These are phyloP conservation scores for Bugula neritina DNA, from an alignment of 2,888 invertebrate genomes.

Conservation along the genomic window DNA sequence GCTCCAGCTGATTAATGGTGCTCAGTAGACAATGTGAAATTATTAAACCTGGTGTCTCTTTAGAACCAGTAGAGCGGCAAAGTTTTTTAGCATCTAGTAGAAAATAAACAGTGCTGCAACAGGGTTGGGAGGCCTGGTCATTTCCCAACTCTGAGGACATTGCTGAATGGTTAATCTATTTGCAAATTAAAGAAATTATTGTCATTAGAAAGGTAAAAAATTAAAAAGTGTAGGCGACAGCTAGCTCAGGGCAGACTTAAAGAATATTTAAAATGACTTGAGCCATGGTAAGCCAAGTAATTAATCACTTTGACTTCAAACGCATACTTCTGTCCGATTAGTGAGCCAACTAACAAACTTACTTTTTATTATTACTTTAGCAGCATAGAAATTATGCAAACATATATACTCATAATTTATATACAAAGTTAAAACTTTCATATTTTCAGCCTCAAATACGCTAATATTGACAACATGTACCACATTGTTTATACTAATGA, in stretches of 20 bases:
- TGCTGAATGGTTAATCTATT: background rate
- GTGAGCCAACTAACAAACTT: background rate
- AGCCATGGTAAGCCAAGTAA: background rate
- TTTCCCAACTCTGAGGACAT: slow-evolving; percentile 20
- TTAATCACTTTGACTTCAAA: background rate
- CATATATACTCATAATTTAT: background rate
- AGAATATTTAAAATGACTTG: background rate
- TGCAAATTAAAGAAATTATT: background rate
- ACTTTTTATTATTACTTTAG: background rate
- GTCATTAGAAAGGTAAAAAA: background rate
- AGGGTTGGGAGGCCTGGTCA: background rate
- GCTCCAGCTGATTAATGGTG: slow-evolving; percentile 7
- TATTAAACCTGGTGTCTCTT: background rate
- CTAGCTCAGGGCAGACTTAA: background rate
- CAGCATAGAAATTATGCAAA: background rate
- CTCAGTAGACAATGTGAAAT: background rate
- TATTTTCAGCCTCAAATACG: background rate
- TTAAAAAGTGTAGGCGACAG: background rate
- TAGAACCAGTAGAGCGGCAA: background rate
- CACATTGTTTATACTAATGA: slow-evolving; percentile 12
- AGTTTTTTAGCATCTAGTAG: background rate
- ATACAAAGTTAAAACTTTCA: background rate
- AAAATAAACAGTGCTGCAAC: background rate
- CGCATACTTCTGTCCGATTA: background rate
- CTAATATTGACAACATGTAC: background rate